Evolutionary conservation across 2,113 vertebrate genomes (phyloP).

Genomic region (Daboia siamensis): DNA sequence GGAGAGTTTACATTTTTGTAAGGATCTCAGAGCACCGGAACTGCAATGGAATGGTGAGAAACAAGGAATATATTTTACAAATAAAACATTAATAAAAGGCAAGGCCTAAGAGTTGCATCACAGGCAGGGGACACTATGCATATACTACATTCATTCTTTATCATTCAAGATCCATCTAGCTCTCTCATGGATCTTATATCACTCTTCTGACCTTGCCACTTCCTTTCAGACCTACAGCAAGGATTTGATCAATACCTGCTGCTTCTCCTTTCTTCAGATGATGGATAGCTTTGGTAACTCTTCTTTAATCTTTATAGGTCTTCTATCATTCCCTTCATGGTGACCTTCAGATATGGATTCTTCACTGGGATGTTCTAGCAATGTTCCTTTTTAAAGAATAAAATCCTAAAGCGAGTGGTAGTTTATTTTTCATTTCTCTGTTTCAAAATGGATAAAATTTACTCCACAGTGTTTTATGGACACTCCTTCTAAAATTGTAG

Average conservation of each 20-base stretch:
- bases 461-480: not conserved
- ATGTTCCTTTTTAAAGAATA: constrained; percentile 31
- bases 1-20: not conserved
- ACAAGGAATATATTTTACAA: not conserved
- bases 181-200: constrained; percentile 41
- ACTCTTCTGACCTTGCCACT: constrained; percentile 49
- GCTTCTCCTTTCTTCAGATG: constrained; percentile 64
- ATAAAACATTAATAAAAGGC: not conserved
- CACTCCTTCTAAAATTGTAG: not conserved
- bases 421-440: constrained; percentile 15
- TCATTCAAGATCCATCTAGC: constrained; percentile 40
- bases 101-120: not conserved
- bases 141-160: constrained; percentile 4
- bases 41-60: not conserved
- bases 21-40: not conserved
- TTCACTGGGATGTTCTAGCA: constrained; percentile 16
- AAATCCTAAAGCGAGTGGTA: not conserved
- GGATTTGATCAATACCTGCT: constrained; percentile 67
- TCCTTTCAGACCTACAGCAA: constrained; percentile 57
- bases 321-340: constrained; percentile 54
- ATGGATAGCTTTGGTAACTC: constrained; percentile 59
- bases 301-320: constrained; percentile 59
- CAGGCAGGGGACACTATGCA: not conserved
- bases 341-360: constrained; percentile 54
- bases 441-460: constrained; percentile 5